These are phyloP conservation scores for Arge pagana DNA, from an alignment of 2,888 invertebrate genomes.

Conservation along the genomic window DNA sequence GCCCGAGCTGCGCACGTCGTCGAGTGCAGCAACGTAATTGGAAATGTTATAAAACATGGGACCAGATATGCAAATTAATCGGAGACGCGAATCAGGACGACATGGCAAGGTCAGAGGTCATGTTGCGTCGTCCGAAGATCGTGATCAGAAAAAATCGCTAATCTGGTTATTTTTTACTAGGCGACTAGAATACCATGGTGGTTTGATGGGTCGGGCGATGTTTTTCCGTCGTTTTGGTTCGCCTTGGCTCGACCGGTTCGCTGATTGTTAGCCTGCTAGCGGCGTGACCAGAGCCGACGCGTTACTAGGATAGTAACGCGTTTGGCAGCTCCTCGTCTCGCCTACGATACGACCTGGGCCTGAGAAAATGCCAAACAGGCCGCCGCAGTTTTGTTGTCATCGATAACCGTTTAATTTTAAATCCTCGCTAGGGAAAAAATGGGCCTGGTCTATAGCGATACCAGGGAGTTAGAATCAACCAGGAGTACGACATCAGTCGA, in stretches of 20 bases:
- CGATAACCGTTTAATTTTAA: conserved; percentile 39
- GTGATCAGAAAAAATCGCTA: conserved; percentile 49
- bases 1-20: no score
- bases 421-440: conserved; percentile 42
- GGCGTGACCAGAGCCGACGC: conserved; percentile 25
- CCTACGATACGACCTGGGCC: not conserved
- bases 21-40: no score
- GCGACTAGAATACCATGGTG: conserved; percentile 39
- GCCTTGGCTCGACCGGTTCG: conserved; percentile 1
- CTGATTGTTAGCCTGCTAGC: conserved; percentile 9
- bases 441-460: conserved; percentile 38
- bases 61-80: conserved; percentile 44
- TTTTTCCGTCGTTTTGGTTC: conserved; percentile 11
- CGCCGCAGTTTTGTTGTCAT: not conserved
- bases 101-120: conserved; percentile 38
- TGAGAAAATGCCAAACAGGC: no score
- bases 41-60: no score
- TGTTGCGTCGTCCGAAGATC: conserved; percentile 24
- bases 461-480: conserved; percentile 41
- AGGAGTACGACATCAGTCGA: no score
- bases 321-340: conserved; percentile 15
- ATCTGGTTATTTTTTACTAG: conserved; percentile 48
- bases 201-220: conserved; percentile 8
- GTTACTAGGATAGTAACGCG: conserved; percentile 43
- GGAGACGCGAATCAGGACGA: conserved; percentile 41